phyloP scores from a whole-genome alignment of 2,113 vertebrate genomes.

The Hirundichthys speculiger region DNA sequence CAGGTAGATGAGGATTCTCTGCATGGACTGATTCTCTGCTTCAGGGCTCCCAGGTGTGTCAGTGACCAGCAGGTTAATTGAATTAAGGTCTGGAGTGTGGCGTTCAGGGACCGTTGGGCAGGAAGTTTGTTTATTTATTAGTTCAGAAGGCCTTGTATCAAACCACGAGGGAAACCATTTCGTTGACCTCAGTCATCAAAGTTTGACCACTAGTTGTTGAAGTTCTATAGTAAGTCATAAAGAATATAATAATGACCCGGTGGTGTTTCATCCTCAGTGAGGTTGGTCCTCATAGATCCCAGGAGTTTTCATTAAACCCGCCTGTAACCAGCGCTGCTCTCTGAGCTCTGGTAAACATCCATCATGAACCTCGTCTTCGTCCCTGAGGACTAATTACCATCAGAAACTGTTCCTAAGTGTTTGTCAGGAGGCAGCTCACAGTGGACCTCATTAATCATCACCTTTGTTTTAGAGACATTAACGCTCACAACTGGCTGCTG shows the following conservation, averaged over 20 bases:
- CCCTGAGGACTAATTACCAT: conserved; percentile 49
- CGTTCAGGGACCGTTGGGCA: conserved; percentile 1
- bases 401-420: conserved; percentile 41
- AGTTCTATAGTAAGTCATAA: not conserved
- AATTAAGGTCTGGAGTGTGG: conserved; percentile 24
- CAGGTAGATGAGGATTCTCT: no score
- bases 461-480: conserved; percentile 29
- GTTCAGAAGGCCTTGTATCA: no score
- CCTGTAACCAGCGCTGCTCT: not conserved
- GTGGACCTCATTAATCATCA: conserved; percentile 38
- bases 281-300: not conserved
- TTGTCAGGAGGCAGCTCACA: conserved; percentile 23
- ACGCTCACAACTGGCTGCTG: conserved; percentile 10
- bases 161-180: no score
- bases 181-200: not conserved
- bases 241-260: not conserved
- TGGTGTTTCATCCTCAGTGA: not conserved
- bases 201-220: not conserved
- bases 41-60: conserved; percentile 13
- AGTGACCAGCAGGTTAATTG: conserved; percentile 37
- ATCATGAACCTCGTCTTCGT: not conserved
- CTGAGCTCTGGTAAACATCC: conserved; percentile 7
- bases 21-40: not conserved
- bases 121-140: not conserved
- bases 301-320: conserved; percentile 1